Base-by-base conservation (phyloP, 2,888 invertebrate species). In the Sinohyriopsis cumingii region DNA sequence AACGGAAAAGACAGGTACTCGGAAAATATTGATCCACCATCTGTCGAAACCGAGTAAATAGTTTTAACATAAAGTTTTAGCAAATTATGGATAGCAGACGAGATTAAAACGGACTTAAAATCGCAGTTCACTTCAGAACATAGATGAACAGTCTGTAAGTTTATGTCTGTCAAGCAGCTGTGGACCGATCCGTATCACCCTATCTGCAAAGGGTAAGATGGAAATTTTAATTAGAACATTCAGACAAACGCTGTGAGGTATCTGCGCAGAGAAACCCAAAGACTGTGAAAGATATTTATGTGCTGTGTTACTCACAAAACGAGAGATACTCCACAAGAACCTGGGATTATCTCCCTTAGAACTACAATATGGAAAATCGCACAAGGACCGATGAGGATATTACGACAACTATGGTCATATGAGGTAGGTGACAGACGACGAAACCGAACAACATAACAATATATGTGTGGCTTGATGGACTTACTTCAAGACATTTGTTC, bases 221-320 rank as follows among this genome's bases (percentile, higher is more conserved):
- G 80, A 67, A 65, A 75, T 19, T 78, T 80, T 28, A 81, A 81
- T n/a, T 67, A 69, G 77, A 0, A 75, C 71, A 0, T 54, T 82
- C 15, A 78, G 78, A n/a, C 9, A 55, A 1, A 81, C 81, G 79
- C 60, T 82, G 6, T 33, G 62, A 18, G 74, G 67, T 56, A 65
- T 79, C 67, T 59, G 68, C 54, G 63, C 55, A 15, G 75, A 80
- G 24, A 20, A 60, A 55, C 75, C 73, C 1, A 70, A n/a, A n/a
- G 64, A 81, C 19, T 80, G 80, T 79, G 78, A 82, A 65, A 59
- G 69, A 45, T 79, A 72, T 63, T 45, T 78, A 24, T 20, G 70
- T 33, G 59, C 73, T 20, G 28, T 73, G 12, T 55, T 80, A 18
- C 78, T 81, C 68, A 71, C 74, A n/a, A 75, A 78, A 20, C 33